Percentiles rank a stretch among this genome's conserved stretches.
Evolutionary conservation across 2,113 vertebrate genomes (phyloP).

Genomic region (Plecotus auritus): DNA sequence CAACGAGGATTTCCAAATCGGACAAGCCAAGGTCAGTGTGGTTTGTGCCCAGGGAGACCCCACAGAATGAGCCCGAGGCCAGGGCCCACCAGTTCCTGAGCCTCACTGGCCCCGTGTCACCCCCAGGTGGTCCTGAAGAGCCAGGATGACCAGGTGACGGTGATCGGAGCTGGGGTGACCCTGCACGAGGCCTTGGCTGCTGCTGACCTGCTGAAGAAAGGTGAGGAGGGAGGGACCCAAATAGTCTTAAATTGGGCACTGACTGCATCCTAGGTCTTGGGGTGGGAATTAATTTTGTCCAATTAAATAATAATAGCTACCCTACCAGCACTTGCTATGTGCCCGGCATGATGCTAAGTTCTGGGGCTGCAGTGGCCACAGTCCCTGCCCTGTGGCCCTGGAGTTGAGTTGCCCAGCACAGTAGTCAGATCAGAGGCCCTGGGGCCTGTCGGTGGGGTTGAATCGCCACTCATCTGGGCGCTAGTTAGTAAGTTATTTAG

Average conservation of each 20-base stretch:
- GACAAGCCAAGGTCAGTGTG: constrained; percentile 90
- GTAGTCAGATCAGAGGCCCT: not conserved
- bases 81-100: not conserved
- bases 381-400: rapidly evolving
- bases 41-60: not conserved
- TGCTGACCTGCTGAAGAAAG: constrained; percentile 93
- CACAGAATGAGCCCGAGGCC: not conserved
- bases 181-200: constrained; percentile 93
- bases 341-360: not conserved
- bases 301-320: not conserved
- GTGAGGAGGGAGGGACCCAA: constrained; percentile 65
- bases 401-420: not conserved
- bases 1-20: constrained; percentile 93
- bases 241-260: rapidly evolving
- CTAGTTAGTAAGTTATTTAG: not conserved
- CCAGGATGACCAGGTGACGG: constrained; percentile 94
- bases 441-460: not conserved
- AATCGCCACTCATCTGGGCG: not conserved
- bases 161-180: constrained; percentile 93
- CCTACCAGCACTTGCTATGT: not conserved
- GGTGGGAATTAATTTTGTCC: not conserved
- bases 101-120: not conserved
- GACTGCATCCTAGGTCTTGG: rapidly evolving
- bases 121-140: constrained; percentile 90
- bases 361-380: not conserved